Conservation (phyloP, 2,113 vertebrate species). For the Dicrurus megarhynchus region DNA sequence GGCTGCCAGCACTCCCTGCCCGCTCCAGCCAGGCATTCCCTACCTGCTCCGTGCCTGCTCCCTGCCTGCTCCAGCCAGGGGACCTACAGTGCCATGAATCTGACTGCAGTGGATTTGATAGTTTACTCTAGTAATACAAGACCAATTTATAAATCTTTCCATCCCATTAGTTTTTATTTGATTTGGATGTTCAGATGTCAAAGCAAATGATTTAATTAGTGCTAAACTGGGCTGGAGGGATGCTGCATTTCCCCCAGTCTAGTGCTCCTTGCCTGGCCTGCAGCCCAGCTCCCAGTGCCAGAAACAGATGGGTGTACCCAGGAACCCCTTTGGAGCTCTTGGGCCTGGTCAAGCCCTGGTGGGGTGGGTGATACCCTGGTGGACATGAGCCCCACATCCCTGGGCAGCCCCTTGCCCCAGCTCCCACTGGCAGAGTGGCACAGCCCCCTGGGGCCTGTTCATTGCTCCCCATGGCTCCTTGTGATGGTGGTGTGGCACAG, state of each 20-base stretch:
- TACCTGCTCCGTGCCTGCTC: not conserved
- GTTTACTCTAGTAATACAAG: not conserved
- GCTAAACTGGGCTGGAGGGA: not conserved
- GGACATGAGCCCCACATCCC: not conserved
- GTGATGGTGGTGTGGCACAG: not conserved
- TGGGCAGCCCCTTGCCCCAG: not conserved
- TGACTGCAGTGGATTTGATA: not conserved
- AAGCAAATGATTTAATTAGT: conserved; percentile 39
- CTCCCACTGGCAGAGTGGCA: fast-evolving
- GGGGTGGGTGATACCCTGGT: not conserved
- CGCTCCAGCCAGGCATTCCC: not conserved
- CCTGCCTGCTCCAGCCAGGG: not conserved
- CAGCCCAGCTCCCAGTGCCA: not conserved
- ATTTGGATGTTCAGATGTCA: conserved; percentile 21
- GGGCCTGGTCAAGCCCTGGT: not conserved
- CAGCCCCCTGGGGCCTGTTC: not conserved
- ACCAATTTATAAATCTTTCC: conserved; percentile 33
- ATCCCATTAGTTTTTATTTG: conserved; percentile 53
- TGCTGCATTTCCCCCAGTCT: not conserved
- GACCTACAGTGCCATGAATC: fast-evolving
- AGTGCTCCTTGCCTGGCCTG: not conserved
- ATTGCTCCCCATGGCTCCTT: not conserved
- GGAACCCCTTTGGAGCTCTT: not conserved
- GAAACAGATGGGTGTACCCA: not conserved
- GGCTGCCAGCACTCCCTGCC: not conserved